Evolutionary conservation across 2,888 invertebrate species (phyloP).

Genomic region (Napeogenes sylphis): DNA sequence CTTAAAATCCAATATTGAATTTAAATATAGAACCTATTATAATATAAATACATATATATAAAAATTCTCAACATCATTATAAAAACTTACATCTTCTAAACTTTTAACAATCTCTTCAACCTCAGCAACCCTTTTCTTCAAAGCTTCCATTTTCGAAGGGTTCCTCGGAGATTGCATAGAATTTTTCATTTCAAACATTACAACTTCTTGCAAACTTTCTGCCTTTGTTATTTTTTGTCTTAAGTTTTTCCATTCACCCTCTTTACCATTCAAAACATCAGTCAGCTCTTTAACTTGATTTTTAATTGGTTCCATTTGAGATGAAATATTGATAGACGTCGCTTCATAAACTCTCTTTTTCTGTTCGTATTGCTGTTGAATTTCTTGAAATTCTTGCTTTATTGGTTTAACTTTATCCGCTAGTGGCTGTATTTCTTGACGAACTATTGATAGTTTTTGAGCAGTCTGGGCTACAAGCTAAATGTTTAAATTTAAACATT

Average conservation of each 20-base stretch:
- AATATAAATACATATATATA: too few species aligned
- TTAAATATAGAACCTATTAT: too few species aligned
- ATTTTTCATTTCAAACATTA: slow-evolving; percentile 72
- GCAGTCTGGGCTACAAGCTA: slow-evolving; percentile 81
- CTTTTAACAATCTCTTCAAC: slow-evolving; percentile 75
- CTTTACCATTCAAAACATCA: slow-evolving; percentile 70
- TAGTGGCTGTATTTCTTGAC: slow-evolving; percentile 69
- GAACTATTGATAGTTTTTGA: slow-evolving; percentile 69
- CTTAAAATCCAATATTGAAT: too few species aligned
- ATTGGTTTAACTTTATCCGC: slow-evolving; percentile 79
- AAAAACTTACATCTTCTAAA: slow-evolving; percentile 50
- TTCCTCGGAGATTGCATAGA: slow-evolving; percentile 71
- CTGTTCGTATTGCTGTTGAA: slow-evolving; percentile 82
- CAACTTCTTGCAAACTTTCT: slow-evolving; percentile 74
- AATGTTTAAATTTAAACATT: slow-evolving; percentile 33
- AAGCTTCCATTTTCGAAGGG: slow-evolving; percentile 78
- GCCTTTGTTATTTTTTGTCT: slow-evolving; percentile 75
- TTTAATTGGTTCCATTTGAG: slow-evolving; percentile 77
- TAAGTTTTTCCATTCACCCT: slow-evolving; percentile 75
- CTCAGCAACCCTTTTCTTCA: slow-evolving; percentile 79
- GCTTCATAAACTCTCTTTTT: slow-evolving; percentile 83
- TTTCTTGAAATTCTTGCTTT: slow-evolving; percentile 80
- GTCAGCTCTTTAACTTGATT: slow-evolving; percentile 73
- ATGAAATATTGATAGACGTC: slow-evolving; percentile 75
- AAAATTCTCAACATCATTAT: not conserved